Evolutionary conservation across 2,113 vertebrate species (phyloP), one percentile per base, ranked within the genome.

Genomic region (Plecotus auritus): DNA sequence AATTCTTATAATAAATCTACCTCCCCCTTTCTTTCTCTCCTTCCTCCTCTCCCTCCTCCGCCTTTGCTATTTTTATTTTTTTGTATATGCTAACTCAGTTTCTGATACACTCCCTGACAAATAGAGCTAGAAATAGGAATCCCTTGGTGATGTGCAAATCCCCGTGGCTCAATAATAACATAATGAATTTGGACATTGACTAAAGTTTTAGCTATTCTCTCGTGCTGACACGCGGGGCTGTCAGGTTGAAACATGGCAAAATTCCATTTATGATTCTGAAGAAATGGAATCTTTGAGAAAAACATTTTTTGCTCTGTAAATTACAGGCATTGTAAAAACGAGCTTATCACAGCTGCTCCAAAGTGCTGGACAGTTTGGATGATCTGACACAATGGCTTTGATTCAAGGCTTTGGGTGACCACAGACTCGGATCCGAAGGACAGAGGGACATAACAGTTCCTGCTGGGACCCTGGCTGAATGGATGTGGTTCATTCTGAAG

Each of bases 221-320:
- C 22, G 45, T 6, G 26, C 80, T 88, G 32, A 81, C 82, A 42
- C 20, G 11, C 76, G n/a, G 26, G 30, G 35, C 92, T 87, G 66
- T 80, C 64, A 54, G 74, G 59, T 59, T 97, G 87, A 95, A 95
- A 85, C 7, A 37, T 77, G 37, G 85, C 45, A 35, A 77, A 81
- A 85, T 94, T 96, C 67, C 85, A 94, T 85, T 88, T 83, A 54
- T 93, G 93, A 93, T 91, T 88, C 76, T 85, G 67, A 94, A 88
- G 91, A 86, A 88, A 90, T 91, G 56, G 78, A 73, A 80, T 96
- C 49, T 69, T 88, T 64, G 69, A 72, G 67, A 61, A 76, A 92
- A 95, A 78, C 32, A 12, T 47, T 61, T 64, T 69, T 23, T 3
- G 66, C 47, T 51, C 14, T 97, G 94, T 61, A 94, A 94, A 96